These are phyloP conservation scores for Zophobas morio DNA, from an alignment of 1,140 invertebrate species.

Conservation along the genomic window DNA sequence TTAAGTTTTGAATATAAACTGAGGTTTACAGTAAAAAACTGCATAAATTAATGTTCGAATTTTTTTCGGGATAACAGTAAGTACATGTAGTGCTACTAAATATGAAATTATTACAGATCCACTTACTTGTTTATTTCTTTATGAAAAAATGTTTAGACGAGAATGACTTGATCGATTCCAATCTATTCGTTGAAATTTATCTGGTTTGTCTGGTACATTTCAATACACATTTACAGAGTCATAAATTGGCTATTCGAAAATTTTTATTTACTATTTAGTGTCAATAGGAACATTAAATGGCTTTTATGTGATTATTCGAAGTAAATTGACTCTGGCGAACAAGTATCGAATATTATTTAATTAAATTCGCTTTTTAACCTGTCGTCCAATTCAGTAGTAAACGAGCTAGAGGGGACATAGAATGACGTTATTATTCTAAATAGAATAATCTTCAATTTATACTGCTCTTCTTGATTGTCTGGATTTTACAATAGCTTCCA, in stretches of 20 bases:
- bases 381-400: not conserved
- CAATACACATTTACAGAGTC: conserved; percentile 33
- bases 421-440: not conserved
- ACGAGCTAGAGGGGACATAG: not conserved
- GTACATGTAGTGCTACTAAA: not conserved
- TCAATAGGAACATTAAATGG: conserved; percentile 18
- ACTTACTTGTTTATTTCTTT: conserved; percentile 32
- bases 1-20: conserved; percentile 3
- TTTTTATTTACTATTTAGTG: conserved; percentile 42
- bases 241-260: conserved; percentile 30
- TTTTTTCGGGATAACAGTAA: too few relatives aligned
- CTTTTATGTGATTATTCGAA: conserved; percentile 16
- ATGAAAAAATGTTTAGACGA: conserved; percentile 23
- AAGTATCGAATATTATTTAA: not conserved
- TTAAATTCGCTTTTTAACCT: not conserved
- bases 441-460: conserved; percentile 10
- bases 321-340: not conserved
- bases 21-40: not conserved
- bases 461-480: not conserved
- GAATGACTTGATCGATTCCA: conserved; percentile 32
- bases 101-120: conserved; percentile 6
- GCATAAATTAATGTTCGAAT: not conserved
- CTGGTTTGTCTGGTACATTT: conserved; percentile 31
- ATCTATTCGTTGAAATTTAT: conserved; percentile 17
- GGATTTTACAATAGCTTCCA: conserved; percentile 9